Percentiles rank a stretch among this genome's conserved stretches.
Evolutionary conservation across 2,113 vertebrate genomes (phyloP).

Genomic region (Falco punctatus): DNA sequence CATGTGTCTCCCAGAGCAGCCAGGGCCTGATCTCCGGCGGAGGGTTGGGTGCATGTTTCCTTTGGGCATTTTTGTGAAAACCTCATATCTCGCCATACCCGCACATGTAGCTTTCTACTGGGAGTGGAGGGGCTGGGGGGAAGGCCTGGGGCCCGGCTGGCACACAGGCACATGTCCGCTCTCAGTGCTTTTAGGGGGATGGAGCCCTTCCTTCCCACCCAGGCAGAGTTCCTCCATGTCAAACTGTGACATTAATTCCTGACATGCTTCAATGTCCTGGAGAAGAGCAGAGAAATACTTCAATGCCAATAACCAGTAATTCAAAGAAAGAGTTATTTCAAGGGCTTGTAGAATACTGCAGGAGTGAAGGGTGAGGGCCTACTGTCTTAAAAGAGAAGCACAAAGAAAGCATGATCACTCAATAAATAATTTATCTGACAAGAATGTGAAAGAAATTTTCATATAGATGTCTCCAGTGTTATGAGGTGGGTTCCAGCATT

Average conservation of each 20-base stretch:
- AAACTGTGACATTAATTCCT: background rate
- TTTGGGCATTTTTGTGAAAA: background rate
- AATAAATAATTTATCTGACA: slow-evolving; percentile 54
- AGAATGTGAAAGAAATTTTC: slow-evolving; percentile 28
- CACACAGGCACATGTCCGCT: too few species aligned
- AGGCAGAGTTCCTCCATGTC: background rate
- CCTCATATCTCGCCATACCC: fast-evolving
- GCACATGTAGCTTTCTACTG: background rate
- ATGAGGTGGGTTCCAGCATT: background rate
- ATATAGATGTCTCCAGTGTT: background rate
- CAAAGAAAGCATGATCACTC: slow-evolving; percentile 23
- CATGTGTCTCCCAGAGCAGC: background rate
- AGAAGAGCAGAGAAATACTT: background rate
- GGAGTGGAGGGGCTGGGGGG: background rate
- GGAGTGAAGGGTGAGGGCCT: slow-evolving; percentile 9
- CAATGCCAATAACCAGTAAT: background rate
- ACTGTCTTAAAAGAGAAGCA: slow-evolving; percentile 23
- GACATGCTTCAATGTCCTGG: background rate
- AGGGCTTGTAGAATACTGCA: background rate
- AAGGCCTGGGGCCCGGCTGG: background rate
- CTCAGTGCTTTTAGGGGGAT: background rate
- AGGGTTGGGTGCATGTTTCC: background rate
- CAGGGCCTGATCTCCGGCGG: background rate
- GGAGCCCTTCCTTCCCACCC: background rate
- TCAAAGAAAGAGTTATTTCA: slow-evolving; percentile 35